Conservation (phyloP, 2,888 invertebrate genomes). For the Urechis unicinctus region DNA sequence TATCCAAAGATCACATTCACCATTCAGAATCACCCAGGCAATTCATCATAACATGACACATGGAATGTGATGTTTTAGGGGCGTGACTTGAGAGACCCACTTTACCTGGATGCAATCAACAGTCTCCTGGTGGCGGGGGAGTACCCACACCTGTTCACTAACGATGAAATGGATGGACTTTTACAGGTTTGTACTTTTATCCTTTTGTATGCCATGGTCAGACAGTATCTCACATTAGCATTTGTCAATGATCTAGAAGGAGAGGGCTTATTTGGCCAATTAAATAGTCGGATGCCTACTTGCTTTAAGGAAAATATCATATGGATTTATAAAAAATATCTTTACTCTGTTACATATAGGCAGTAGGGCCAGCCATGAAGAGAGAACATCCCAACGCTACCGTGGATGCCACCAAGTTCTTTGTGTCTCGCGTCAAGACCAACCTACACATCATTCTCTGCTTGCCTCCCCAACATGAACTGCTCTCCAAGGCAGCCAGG, state of each 20-base stretch:
- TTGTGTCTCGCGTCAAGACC: slow-evolving; percentile 45
- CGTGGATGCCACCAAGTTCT: slow-evolving; percentile 47
- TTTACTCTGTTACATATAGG: slow-evolving; percentile 18
- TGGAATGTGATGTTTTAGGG: slow-evolving; percentile 24
- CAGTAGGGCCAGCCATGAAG: slow-evolving; percentile 31
- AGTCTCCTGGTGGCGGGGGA: slow-evolving; percentile 47
- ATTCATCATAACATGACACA: neutral
- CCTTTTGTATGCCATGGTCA: too few species aligned
- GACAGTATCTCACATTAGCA: too few species aligned
- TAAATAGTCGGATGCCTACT: too few species aligned
- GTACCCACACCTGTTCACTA: slow-evolving; percentile 49
- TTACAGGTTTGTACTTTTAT: slow-evolving; percentile 30
- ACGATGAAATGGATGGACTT: slow-evolving; percentile 50
- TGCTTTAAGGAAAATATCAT: too few species aligned
- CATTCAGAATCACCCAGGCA: too few species aligned
- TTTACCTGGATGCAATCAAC: slow-evolving; percentile 49
- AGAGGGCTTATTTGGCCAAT: too few species aligned
- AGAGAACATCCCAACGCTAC: slow-evolving; percentile 40
- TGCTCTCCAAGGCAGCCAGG: slow-evolving; percentile 36
- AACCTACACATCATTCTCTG: slow-evolving; percentile 48
- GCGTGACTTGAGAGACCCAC: slow-evolving; percentile 41
- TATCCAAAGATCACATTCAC: too few species aligned
- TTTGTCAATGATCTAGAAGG: too few species aligned
- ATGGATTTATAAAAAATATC: too few species aligned
- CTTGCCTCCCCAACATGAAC: slow-evolving; percentile 40